These are phyloP conservation scores for Grammomys dolichurus DNA, from an alignment of 2,113 vertebrate genomes.

Conservation along the genomic window DNA sequence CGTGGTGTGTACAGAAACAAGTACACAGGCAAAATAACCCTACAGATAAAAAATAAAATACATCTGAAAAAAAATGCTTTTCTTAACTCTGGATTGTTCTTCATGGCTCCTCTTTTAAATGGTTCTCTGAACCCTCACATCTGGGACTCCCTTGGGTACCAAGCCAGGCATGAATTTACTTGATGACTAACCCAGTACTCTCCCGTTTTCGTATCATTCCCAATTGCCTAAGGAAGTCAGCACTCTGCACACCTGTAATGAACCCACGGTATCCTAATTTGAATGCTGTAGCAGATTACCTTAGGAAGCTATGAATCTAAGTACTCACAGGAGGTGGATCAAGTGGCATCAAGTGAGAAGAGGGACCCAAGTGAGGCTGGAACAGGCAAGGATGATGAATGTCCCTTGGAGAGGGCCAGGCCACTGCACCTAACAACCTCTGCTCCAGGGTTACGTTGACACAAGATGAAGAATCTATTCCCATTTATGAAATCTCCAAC, in stretches of 20 bases:
- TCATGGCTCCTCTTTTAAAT: background rate
- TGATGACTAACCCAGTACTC: background rate
- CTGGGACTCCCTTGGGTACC: no score
- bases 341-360: background rate
- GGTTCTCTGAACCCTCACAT: background rate
- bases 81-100: background rate
- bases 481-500: background rate
- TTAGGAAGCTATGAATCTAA: background rate
- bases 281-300: background rate
- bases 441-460: background rate
- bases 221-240: background rate
- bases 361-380: background rate
- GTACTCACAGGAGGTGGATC: background rate
- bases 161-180: background rate
- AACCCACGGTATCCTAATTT: fast-evolving
- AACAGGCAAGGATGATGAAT: background rate
- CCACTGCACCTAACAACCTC: background rate
- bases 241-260: background rate
- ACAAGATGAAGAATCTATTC: background rate
- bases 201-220: background rate
- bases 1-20: background rate
- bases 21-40: background rate
- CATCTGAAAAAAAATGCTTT: background rate
- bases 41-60: background rate
- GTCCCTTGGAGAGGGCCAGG: background rate